Percentiles rank a stretch among this genome's conserved stretches.
phyloP scores from a whole-genome alignment of 2,113 vertebrate genomes.

The Eclectus roratus region DNA sequence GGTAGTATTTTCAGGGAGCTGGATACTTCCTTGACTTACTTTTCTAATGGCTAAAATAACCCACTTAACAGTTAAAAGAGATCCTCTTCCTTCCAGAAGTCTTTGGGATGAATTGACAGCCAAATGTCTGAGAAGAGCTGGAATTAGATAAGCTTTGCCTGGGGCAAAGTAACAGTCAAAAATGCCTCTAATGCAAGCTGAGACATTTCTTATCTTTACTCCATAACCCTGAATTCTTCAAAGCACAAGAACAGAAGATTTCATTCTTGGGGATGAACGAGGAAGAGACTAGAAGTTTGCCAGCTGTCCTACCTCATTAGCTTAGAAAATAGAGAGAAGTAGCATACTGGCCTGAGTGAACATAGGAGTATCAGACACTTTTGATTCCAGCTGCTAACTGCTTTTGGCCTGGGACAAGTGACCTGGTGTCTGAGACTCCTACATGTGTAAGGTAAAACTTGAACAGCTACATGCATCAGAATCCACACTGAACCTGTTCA shows the following conservation, averaged over 20 bases:
- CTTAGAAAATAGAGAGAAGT: neutral
- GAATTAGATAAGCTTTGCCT: constrained; percentile 56
- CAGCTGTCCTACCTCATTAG: constrained; percentile 28
- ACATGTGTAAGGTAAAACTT: neutral
- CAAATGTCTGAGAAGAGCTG: constrained; percentile 31
- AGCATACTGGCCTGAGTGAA: neutral
- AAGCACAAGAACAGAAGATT: constrained; percentile 24
- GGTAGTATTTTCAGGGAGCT: neutral
- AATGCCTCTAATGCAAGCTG: constrained; percentile 34
- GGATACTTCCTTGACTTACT: neutral
- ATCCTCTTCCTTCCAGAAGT: constrained; percentile 29
- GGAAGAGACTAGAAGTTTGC: constrained; percentile 31
- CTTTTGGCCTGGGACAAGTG: neutral
- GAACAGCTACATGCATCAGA: neutral
- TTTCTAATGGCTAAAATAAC: neutral
- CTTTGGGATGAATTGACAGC: constrained; percentile 23
- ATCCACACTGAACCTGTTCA: neutral
- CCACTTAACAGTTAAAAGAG: constrained; percentile 7
- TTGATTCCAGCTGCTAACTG: neutral
- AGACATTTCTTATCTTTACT: constrained; percentile 48
- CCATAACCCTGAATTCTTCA: constrained; percentile 34
- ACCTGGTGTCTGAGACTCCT: neutral
- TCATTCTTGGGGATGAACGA: neutral
- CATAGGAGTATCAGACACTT: neutral
- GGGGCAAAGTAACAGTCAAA: constrained; percentile 6